A percentile compares a stretch with the other conserved stretches of the same genome.
Conservation (phyloP, 2,113 vertebrate genomes). For the Equus przewalskii region DNA sequence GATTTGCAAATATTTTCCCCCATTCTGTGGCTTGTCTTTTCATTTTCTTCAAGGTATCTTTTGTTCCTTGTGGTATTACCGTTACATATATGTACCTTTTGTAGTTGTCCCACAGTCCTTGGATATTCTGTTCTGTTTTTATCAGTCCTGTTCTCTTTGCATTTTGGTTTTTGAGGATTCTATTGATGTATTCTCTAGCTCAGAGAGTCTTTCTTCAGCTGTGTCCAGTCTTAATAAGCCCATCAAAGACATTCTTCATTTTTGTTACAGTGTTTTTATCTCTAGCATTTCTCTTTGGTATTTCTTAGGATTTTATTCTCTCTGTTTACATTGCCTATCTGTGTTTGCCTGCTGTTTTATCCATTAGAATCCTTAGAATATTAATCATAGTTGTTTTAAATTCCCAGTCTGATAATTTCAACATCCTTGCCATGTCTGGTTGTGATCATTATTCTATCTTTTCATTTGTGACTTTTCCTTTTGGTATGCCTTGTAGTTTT, state of each 20-base stretch:
- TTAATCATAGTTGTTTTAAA: slow-evolving; percentile 32
- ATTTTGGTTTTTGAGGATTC: background rate
- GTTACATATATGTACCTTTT: background rate
- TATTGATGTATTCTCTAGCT: background rate
- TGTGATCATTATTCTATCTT: background rate
- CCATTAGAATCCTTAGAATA: background rate
- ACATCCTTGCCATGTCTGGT: background rate
- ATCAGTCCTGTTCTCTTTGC: background rate
- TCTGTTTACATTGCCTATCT: background rate
- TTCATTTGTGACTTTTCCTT: background rate
- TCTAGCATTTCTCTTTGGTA: background rate
- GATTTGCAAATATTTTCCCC: background rate
- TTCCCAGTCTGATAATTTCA: background rate
- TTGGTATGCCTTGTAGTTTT: background rate
- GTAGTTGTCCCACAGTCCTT: background rate
- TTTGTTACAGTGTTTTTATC: background rate
- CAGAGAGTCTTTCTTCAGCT: background rate
- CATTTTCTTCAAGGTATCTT: background rate
- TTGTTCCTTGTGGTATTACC: background rate
- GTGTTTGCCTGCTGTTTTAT: background rate
- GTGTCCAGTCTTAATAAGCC: background rate
- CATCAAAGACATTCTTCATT: background rate
- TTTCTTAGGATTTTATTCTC: background rate
- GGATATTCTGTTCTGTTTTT: background rate
- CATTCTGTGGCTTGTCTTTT: background rate